phyloP scores from a whole-genome alignment of 2,888 invertebrate genomes.

The Ochropleura leucogaster region DNA sequence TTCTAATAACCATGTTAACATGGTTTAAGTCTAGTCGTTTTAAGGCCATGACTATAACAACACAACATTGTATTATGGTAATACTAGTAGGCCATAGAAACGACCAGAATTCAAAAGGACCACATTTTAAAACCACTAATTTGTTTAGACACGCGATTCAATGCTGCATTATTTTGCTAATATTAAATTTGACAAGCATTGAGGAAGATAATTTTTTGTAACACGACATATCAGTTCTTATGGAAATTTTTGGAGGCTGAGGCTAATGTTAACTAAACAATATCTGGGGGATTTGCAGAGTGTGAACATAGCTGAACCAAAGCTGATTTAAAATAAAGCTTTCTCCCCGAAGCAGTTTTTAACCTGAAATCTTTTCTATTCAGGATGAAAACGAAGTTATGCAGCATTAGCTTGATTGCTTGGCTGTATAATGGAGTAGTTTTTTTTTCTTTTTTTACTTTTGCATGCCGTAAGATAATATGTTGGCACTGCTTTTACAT shows the following conservation, averaged over 20 bases:
- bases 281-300: not conserved
- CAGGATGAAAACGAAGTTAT: not conserved
- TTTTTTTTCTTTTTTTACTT: no score
- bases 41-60: conserved; percentile 30
- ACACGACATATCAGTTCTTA: conserved; percentile 39
- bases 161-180: conserved; percentile 47
- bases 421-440: no score
- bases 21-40: not conserved
- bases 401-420: no score
- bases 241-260: conserved; percentile 34
- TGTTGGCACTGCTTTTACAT: no score
- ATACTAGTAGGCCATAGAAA: conserved; percentile 37
- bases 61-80: conserved; percentile 44
- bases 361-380: not conserved
- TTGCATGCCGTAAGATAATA: no score
- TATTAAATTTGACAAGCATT: conserved; percentile 57
- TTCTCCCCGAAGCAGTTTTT: not conserved
- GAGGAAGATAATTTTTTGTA: conserved; percentile 39
- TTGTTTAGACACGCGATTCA: conserved; percentile 51
- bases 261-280: conserved; percentile 11
- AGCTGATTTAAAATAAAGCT: not conserved
- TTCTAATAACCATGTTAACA: not conserved
- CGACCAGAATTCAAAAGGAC: conserved; percentile 32
- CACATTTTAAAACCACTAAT: conserved; percentile 48
- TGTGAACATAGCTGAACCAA: not conserved